A percentile compares a stretch with the other conserved stretches of the same genome.
Evolutionary conservation across 2,888 invertebrate genomes (phyloP).

Genomic region (Zygogramma bicolorata): DNA sequence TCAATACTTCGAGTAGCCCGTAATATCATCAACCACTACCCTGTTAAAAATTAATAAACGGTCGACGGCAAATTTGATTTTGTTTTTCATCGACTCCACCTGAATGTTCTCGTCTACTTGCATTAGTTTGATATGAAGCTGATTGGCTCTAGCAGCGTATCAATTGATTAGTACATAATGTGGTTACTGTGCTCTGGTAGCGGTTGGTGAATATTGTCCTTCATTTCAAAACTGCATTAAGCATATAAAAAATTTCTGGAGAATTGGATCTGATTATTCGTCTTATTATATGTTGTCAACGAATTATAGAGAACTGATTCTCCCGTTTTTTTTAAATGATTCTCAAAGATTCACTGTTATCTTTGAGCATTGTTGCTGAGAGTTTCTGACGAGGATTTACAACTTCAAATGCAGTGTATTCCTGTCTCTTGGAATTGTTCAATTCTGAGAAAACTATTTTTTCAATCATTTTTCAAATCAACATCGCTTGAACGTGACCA

Average conservation of each 20-base stretch:
- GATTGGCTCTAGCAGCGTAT: neutral
- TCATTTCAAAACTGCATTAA: neutral
- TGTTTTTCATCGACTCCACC: neutral
- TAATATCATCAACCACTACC: constrained; percentile 17
- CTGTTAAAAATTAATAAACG: too few relatives aligned
- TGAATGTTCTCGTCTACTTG: neutral
- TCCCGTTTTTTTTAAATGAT: neutral
- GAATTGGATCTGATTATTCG: constrained; percentile 17
- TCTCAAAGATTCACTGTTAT: neutral
- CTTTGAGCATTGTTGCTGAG: neutral
- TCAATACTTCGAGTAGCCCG: constrained; percentile 26
- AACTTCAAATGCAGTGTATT: neutral
- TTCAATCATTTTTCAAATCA: neutral
- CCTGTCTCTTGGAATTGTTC: too few relatives aligned
- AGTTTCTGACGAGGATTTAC: neutral
- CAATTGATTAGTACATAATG: neutral
- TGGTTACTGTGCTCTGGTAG: neutral
- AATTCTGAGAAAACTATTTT: too few relatives aligned
- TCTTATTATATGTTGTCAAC: too few relatives aligned
- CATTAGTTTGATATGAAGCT: too few relatives aligned
- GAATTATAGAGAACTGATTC: neutral
- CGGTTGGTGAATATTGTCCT: constrained; percentile 14
- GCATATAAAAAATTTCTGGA: constrained; percentile 16
- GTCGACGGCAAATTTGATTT: neutral
- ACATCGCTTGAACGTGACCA: neutral